Percentiles rank a stretch among this genome's conserved stretches.
These are phyloP conservation scores for Rhizomys pruinosus DNA, from an alignment of 2,113 vertebrate species.

Conservation along the genomic window DNA sequence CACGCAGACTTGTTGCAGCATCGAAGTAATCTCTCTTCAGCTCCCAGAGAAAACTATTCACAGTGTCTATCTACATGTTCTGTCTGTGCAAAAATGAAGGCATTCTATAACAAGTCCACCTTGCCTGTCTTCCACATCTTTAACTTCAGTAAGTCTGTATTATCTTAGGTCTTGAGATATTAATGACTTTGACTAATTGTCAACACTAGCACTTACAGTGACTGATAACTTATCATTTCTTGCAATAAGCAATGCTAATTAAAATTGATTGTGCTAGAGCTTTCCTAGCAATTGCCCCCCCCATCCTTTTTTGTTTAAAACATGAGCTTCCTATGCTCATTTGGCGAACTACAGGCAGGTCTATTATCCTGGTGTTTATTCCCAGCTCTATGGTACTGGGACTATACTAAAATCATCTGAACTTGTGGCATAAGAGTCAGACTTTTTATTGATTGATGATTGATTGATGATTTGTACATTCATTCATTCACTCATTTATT, in stretches of 20 bases:
- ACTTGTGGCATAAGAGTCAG: not conserved
- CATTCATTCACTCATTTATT: not conserved
- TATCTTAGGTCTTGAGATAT: conserved; percentile 87
- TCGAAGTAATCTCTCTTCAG: not conserved
- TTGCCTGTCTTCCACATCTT: conserved; percentile 64
- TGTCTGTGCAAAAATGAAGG: conserved; percentile 62
- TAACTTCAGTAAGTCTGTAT: conserved; percentile 81
- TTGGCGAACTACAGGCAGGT: conserved; percentile 83
- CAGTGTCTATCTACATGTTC: conserved; percentile 58
- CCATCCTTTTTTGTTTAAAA: conserved; percentile 79
- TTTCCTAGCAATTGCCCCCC: conserved; percentile 77
- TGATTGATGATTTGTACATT: not conserved
- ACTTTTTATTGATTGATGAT: not conserved
- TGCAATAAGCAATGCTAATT: conserved; percentile 91
- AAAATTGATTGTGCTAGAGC: conserved; percentile 87
- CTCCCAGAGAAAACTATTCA: conserved; percentile 57
- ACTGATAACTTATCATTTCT: conserved; percentile 92
- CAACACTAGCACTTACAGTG: conserved; percentile 89
- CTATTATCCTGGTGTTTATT: conserved; percentile 84
- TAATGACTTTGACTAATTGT: conserved; percentile 91
- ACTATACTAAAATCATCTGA: conserved; percentile 70
- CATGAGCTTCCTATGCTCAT: conserved; percentile 85
- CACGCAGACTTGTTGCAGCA: not conserved
- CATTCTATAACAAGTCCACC: conserved; percentile 59
- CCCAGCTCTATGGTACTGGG: conserved; percentile 76